Base-by-base conservation (phyloP, 2,113 vertebrate species). In the Hippocampus guttulatus region DNA sequence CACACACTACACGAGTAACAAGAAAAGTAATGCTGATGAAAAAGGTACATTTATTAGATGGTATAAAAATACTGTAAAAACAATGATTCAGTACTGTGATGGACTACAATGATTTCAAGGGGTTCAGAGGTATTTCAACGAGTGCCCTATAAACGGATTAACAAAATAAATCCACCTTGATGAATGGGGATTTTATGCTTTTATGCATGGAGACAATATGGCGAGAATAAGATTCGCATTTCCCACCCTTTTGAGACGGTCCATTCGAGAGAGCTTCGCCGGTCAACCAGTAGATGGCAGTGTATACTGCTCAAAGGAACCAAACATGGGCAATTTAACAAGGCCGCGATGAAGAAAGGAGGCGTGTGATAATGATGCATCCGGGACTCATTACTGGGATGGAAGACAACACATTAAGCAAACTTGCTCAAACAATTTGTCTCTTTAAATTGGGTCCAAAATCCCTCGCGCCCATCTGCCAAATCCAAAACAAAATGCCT, bases 231-330 rank as follows among this genome's bases (percentile, higher is more conserved):
- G 1, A 47, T 47, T 10, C 45, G 12, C 43, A 18, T 51, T 18
- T 51, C 21, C 7, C 20, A 14, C 21, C 10, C 52, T 16, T 16
- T 51, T n/a, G 21, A 9, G 52, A n/a, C 2, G 52, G 8, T 8
- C 52, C 21, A 55, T 55, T 55, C n/a, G n/a, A 54, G 45, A 0
- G 6, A 62, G 47, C 11, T 20, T 41, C 43, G 9, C 51, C 23
- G 25, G 23, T 74, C 54, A 51, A 27, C 21, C 89, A 84, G 49
- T 77, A 91, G 88, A 69, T 76, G 88, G 85, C 85, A 81, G 75
- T 67, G 51, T 84, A 25, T 58, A 43, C 64, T 75, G 23, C 43
- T 40, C 3, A 41, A 64, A 41, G 57, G 27, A 16, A 52, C 30
- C 16, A 61, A 57, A 38, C 64, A 65, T 55, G 66, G 8, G 30